phyloP scores from a whole-genome alignment of 2,797 vertebrate species.

The Anguilla obscura region DNA sequence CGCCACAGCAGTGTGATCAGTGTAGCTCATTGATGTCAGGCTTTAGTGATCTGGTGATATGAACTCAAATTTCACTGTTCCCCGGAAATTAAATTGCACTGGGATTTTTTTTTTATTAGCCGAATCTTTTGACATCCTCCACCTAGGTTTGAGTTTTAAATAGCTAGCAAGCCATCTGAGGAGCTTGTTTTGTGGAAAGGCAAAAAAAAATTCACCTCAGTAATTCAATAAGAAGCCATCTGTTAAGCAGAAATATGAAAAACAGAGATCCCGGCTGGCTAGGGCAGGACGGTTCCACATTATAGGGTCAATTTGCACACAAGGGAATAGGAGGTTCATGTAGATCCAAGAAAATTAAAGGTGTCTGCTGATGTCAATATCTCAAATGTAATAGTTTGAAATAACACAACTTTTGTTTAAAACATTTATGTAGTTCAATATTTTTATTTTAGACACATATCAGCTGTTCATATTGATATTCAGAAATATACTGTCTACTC shows the following conservation, averaged over 20 bases:
- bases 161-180: neutral
- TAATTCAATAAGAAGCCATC: neutral
- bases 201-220: neutral
- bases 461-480: neutral
- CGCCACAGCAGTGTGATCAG: neutral
- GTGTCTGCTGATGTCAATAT: neutral
- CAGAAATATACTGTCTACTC: neutral
- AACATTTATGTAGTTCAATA: slow-evolving; percentile 1
- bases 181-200: neutral
- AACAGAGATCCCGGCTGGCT: neutral
- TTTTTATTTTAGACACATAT: neutral
- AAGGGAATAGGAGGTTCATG: neutral
- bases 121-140: no score
- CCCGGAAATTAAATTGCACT: neutral
- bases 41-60: neutral
- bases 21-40: neutral
- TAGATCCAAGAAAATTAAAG: neutral
- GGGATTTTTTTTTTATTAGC: neutral
- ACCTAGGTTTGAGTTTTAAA: no score
- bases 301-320: neutral
- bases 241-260: neutral
- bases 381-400: neutral
- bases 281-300: neutral
- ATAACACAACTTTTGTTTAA: neutral
- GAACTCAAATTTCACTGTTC: neutral